Conservation (phyloP, 2,797 vertebrate species). For the Dipus sagitta region DNA sequence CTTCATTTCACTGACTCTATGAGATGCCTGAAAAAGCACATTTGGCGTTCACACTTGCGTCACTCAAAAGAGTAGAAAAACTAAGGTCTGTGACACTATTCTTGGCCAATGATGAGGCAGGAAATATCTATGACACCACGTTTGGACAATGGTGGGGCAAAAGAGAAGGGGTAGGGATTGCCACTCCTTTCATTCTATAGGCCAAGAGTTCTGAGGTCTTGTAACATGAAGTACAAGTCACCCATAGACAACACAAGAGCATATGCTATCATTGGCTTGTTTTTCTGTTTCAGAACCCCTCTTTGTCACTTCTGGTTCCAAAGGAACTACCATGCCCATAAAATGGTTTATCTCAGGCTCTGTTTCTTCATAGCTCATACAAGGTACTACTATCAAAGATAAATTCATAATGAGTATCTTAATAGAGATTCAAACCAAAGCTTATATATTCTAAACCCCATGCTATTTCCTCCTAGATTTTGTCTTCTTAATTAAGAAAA, state of each 20-base stretch:
- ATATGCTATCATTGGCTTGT: neutral
- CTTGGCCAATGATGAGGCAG: neutral
- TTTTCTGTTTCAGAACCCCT: neutral
- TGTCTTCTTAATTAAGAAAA: conserved; percentile 32
- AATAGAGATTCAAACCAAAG: neutral
- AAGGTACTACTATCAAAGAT: neutral
- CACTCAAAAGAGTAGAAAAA: neutral
- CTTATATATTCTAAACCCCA: neutral
- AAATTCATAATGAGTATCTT: neutral
- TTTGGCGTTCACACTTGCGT: neutral
- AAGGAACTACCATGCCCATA: neutral
- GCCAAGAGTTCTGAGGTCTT: neutral
- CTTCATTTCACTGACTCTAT: neutral
- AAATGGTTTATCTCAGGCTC: neutral
- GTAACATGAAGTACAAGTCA: neutral
- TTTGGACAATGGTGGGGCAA: too few species aligned
- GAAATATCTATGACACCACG: too few species aligned
- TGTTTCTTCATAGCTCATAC: neutral
- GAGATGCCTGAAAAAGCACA: neutral
- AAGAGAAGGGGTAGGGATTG: neutral
- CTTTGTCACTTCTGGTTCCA: neutral
- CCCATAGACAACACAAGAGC: neutral
- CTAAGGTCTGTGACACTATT: neutral
- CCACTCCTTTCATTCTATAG: neutral
- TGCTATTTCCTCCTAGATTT: neutral